Evolutionary conservation across 2,888 invertebrate species (phyloP), one percentile per base, ranked within the genome.

Genomic region (Pelosia muscerda): DNA sequence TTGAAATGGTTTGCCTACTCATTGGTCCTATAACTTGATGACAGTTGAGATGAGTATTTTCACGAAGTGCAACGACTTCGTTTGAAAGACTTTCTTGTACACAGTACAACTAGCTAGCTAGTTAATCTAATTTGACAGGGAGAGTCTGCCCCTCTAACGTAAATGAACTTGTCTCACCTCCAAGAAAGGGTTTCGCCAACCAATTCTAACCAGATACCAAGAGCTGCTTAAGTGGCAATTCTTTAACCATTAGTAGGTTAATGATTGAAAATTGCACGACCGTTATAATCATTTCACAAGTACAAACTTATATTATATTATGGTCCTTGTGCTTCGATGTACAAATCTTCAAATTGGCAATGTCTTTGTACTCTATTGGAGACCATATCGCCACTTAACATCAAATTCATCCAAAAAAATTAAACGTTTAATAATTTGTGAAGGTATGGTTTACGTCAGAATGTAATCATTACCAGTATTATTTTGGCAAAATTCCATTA

Each of bases 401-500:
- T n/a, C 54, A 23, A n/a, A 13, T 55, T 55, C 13, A 55, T 55
- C 28, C 19, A 57, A 57, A 28, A 57, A 57, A n/a, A n/a, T 9
- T n/a, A 57, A 19, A 57, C 26, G 26, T 57, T 57, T 57, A 26
- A 57, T 26, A 15, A 28, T 15, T 26, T 25, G 25, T 26, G 57
- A 57, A 57, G 28, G 28, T 57, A 26, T n/a, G 56, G 6, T 28
- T 57, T 57, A 59, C 59, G 34, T 34, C 59, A 34, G 23, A 38
- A 28, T 9, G 28, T 13, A 23, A 55, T 57, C 26, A 57, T 26
- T 25, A 9, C n/a, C n/a, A 28, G 19, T 57, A 57, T 31, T 58
- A 42, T 58, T 65, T 58, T 42, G 23, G 49, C 31, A 58, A 58
- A 31, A 49, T 11, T n/a, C 49, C 31, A 28, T 58, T 11, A 65